Base-by-base conservation (phyloP, 2,113 vertebrate species). In the Micronycteris hirsuta region DNA sequence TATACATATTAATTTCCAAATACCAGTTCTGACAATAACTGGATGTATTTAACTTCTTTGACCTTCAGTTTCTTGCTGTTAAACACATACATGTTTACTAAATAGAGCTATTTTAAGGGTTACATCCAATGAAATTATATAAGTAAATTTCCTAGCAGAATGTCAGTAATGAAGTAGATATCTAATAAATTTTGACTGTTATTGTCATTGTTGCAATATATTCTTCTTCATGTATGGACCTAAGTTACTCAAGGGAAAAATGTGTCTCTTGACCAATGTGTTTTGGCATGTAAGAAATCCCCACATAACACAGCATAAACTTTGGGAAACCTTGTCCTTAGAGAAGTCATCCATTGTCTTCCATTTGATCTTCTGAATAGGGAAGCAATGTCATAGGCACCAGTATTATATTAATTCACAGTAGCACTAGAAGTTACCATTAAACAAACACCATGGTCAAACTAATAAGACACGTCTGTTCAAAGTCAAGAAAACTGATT, bases 361-460 rank as follows among this genome's bases (percentile, higher is more conserved):
- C 22, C 54, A 45, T 58, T 86, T 90, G 52, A 5, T 88, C n/a
- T 91, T 94, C 47, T 76, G 63, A 86, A 84, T 76, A 83, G 41
- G 26, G 13, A 93, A 70, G 54, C 12, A 49, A 85, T 65, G 87
- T 87, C 1, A 0, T n/a, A 81, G 61, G 74, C 83, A 54, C 28
- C 24, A 92, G 33, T 41, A 83, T 87, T 93, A 33, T 84, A 56
- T 89, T 95, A 96, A 95, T 90, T 86, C 96, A 80, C 28, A 90
- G 49, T 76, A 45, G 16, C 31, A 63, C 26, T 58, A 58, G 80
- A 86, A 45, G 52, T 41, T 81, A 67, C 63, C 43, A 47, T 82
- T 95, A 92, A 85, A 28, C 84, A 95, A 95, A 28, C 49, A n/a
- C 56, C 63, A 76, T 73, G 63, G 93, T 97, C 70, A 81, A 52